Evolutionary conservation across 2,113 vertebrate species (phyloP), one percentile per base, ranked within the genome.

Genomic region (Oceanodroma tethys): DNA sequence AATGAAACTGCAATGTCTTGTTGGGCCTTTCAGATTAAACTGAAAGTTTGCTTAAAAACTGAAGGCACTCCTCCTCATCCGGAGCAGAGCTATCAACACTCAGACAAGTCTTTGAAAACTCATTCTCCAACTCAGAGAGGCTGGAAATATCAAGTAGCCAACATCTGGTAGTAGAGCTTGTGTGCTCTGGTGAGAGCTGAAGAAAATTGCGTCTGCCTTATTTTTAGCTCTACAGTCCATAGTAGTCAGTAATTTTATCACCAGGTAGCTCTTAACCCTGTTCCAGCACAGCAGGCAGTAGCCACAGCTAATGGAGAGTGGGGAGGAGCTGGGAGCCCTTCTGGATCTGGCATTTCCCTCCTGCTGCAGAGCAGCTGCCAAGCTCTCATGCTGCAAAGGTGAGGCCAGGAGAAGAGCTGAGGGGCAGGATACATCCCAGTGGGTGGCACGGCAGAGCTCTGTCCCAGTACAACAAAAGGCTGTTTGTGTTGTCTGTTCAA

Each of bases 21-120:
- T 40, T 87, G 27, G 65, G 26, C 9, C 16, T 81, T 85, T 87
- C 60, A 66, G 7, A 11, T 50, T 74, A 79, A 78, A 81, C 6
- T 34, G 20, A 50, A 58, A 22, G 5, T 11, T 88, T 89, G 14
- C 18, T 34, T 84, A 13, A 81, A 95, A 81, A 38, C 22, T 52
- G 22, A 50, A 62, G 32, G 8, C 12, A 50, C 11, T 65, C 8
- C 47, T 75, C 21, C 13, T 68, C 43, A 8, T 13, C 55, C 66
- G 38, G 7, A 74, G 11, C 50, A 70, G 68, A 42, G 26, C n/a
- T 62, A 40, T 13, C 0, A 0, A 71, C 38, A 36, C 9, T 19
- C n/a, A 50, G 48, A n/a, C 9, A 71, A 29, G 16, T 42, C 48
- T 83, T 55, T 66, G 22, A 71, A 91, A 79, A 32, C 15, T 43